These are phyloP conservation scores for Drosophila chauvacae DNA, from an alignment of 1,140 invertebrate species.

Conservation along the genomic window DNA sequence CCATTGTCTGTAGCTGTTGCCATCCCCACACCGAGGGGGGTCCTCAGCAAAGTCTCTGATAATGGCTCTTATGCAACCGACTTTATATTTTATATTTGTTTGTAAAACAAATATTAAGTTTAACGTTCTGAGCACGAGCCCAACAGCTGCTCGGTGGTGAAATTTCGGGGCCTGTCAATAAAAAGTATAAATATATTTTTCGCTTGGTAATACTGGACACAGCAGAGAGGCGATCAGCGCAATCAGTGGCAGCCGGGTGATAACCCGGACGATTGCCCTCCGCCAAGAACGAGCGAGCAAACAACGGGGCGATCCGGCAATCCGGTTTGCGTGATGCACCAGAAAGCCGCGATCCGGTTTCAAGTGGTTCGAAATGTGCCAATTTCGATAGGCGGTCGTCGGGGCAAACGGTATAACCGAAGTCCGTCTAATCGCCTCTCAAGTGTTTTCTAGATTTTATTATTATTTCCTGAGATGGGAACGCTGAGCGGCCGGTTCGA, in stretches of 20 bases:
- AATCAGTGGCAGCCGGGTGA: slow-evolving; percentile 38
- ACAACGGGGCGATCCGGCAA: slow-evolving; percentile 50
- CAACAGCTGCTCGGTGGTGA: slow-evolving; percentile 33
- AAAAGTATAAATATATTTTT: slow-evolving; percentile 17
- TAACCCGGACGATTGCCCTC: slow-evolving; percentile 60
- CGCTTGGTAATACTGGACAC: slow-evolving; percentile 12
- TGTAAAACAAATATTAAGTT: slow-evolving; percentile 10
- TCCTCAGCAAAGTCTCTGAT: slow-evolving; percentile 10
- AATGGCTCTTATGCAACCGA: slow-evolving; percentile 38
- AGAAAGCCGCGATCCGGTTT: slow-evolving; percentile 57
- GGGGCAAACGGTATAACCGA: slow-evolving; percentile 36
- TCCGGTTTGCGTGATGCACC: slow-evolving; percentile 53
- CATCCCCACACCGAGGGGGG: slow-evolving; percentile 19
- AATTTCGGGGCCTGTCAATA: slow-evolving; percentile 36
- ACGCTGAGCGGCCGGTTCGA: slow-evolving; percentile 10
- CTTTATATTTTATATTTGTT: background rate
- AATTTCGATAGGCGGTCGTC: slow-evolving; percentile 64
- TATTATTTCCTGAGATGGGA: slow-evolving; percentile 36
- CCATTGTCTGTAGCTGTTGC: background rate
- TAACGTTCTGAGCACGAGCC: slow-evolving; percentile 45
- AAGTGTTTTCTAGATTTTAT: slow-evolving; percentile 50
- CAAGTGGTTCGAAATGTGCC: slow-evolving; percentile 58
- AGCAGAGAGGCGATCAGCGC: slow-evolving; percentile 3
- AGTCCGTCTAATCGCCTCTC: slow-evolving; percentile 36
- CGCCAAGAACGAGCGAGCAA: slow-evolving; percentile 33